These are phyloP conservation scores for Aspidapion aeneum DNA, from an alignment of 2,888 invertebrate species.

Conservation along the genomic window DNA sequence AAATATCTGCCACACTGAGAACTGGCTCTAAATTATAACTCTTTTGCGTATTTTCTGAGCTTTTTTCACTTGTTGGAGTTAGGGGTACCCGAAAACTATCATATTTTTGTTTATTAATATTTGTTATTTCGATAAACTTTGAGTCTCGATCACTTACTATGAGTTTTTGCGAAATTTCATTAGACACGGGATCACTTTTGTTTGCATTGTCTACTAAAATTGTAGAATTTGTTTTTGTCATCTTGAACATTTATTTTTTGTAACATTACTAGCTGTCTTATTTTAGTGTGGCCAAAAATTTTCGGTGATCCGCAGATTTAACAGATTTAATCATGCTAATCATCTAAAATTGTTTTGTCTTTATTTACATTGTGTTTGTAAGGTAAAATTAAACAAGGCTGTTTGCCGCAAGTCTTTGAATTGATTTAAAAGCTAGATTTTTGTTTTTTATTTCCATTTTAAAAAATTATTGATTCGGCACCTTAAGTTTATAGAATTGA, in stretches of 20 bases:
- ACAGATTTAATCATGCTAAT: not conserved
- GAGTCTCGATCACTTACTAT: not conserved
- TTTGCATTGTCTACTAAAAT: not conserved
- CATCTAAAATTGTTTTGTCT: not conserved
- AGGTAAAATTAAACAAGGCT: no score
- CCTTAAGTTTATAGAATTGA: no score
- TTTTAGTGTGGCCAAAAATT: no score
- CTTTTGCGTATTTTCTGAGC: not conserved
- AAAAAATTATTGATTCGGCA: no score
- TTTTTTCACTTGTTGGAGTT: not conserved
- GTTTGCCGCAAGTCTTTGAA: no score
- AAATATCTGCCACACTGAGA: constrained; percentile 21
- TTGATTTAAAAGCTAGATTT: no score
- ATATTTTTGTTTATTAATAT: not conserved
- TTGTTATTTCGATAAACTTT: not conserved
- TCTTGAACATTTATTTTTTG: no score
- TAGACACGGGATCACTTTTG: not conserved
- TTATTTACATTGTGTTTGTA: no score
- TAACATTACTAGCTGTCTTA: no score
- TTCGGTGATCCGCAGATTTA: not conserved
- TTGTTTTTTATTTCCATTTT: no score
- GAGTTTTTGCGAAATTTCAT: not conserved
- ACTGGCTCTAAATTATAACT: constrained; percentile 5
- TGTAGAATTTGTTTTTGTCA: no score
- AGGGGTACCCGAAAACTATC: not conserved